A percentile compares a stretch with the other conserved stretches of the same genome.
Evolutionary conservation across 2,113 vertebrate species (phyloP).

Genomic region (Pteruthius melanotis): DNA sequence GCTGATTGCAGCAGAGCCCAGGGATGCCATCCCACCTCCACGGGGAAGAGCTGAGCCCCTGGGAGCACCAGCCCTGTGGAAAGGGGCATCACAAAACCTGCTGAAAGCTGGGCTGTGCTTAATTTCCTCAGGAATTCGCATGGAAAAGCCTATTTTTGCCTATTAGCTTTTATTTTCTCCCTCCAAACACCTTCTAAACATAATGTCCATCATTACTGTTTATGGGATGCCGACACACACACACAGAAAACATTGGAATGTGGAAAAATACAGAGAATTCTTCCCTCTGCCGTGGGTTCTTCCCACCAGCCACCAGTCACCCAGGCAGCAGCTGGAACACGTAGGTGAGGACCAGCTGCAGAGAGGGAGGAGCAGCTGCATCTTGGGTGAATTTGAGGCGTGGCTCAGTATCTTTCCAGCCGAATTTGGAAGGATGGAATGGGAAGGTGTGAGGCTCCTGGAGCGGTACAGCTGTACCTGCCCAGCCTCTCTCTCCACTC

Average conservation of each 20-base stretch:
- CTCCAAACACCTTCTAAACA: neutral
- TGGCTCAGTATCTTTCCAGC: neutral
- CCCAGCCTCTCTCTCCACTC: neutral
- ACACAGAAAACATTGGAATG: fast-evolving
- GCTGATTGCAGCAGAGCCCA: neutral
- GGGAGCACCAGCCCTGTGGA: neutral
- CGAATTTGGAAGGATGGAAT: neutral
- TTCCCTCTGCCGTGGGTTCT: neutral
- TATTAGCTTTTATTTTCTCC: neutral
- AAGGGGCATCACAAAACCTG: neutral
- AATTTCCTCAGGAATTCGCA: neutral
- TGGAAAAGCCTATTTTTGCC: neutral
- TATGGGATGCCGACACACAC: fast-evolving
- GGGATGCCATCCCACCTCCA: neutral
- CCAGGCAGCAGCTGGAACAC: neutral
- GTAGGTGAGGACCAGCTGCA: neutral
- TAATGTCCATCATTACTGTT: neutral
- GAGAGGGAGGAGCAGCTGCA: neutral
- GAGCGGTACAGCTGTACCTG: fast-evolving
- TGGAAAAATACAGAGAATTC: neutral
- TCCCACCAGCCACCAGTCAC: neutral
- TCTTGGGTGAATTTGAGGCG: fast-evolving
- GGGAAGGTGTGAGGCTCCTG: neutral
- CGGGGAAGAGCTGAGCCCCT: neutral
- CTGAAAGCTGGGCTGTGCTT: neutral